Percentiles rank a stretch among this genome's conserved stretches.
Conservation (phyloP, 2,113 vertebrate genomes). For the Eulacestoma nigropectus region DNA sequence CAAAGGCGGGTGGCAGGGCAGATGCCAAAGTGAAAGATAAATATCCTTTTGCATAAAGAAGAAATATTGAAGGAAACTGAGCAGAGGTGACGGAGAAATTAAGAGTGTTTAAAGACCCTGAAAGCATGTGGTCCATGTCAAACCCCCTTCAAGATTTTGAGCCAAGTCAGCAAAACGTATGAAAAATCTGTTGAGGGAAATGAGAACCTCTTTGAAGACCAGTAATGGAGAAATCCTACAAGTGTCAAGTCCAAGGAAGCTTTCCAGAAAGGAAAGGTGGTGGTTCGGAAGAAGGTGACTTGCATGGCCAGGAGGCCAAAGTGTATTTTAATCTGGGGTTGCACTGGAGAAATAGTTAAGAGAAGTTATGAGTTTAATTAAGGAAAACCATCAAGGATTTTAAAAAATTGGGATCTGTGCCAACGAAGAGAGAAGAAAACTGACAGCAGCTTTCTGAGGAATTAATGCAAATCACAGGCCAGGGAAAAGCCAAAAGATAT, state of each 20-base stretch:
- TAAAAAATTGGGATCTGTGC: background rate
- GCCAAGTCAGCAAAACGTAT: background rate
- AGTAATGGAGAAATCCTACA: background rate
- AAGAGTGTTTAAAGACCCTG: background rate
- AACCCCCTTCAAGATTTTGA: background rate
- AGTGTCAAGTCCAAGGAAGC: background rate
- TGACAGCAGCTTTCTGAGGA: slow-evolving; percentile 9
- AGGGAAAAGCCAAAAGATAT: slow-evolving; percentile 6
- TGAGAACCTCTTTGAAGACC: background rate
- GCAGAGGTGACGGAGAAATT: slow-evolving; percentile 37
- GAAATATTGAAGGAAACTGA: slow-evolving; percentile 37
- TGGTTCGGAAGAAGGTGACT: background rate
- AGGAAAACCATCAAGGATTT: slow-evolving; percentile 22
- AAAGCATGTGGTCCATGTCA: background rate
- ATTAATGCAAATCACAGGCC: background rate
- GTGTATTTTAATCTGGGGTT: background rate
- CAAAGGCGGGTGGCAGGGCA: background rate
- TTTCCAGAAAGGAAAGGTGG: background rate
- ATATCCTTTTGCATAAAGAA: slow-evolving; percentile 46
- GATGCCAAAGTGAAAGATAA: slow-evolving; percentile 13
- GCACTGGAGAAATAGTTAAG: background rate
- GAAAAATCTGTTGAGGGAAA: slow-evolving; percentile 10
- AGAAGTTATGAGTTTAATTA: slow-evolving; percentile 44
- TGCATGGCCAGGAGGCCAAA: background rate
- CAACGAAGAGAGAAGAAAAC: slow-evolving; percentile 4